These are phyloP conservation scores for Spheniscus mendiculus DNA, from an alignment of 2,113 vertebrate genomes.

Conservation along the genomic window DNA sequence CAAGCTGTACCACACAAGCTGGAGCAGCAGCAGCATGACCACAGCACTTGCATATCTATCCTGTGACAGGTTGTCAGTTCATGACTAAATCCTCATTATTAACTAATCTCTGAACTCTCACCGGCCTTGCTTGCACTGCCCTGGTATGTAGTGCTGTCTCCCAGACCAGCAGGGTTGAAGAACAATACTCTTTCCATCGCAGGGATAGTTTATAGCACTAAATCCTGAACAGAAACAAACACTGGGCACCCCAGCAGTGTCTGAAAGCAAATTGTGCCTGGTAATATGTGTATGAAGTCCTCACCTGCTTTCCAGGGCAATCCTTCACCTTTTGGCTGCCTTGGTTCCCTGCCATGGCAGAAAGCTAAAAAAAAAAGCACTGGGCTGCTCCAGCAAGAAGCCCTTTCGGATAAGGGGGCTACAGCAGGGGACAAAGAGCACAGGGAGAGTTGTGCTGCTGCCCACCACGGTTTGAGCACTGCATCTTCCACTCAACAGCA, in stretches of 20 bases:
- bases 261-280: neutral
- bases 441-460: neutral
- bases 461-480: accelerated
- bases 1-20: neutral
- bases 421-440: accelerated
- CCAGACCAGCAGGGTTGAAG: neutral
- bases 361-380: neutral
- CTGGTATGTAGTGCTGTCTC: neutral
- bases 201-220: neutral
- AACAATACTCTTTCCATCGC: neutral
- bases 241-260: neutral
- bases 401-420: neutral
- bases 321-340: neutral
- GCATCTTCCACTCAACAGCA: neutral
- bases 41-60: neutral
- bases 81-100: neutral
- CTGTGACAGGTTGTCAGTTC: neutral
- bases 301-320: neutral
- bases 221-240: neutral
- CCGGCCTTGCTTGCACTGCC: neutral
- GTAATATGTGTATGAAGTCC: accelerated
- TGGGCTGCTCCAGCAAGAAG: neutral
- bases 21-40: neutral
- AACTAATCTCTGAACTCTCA: neutral
- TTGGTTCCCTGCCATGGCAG: neutral